Percentiles rank a stretch among this genome's conserved stretches.
phyloP scores from a whole-genome alignment of 2,113 vertebrate species.

The Pangasianodon hypophthalmus region DNA sequence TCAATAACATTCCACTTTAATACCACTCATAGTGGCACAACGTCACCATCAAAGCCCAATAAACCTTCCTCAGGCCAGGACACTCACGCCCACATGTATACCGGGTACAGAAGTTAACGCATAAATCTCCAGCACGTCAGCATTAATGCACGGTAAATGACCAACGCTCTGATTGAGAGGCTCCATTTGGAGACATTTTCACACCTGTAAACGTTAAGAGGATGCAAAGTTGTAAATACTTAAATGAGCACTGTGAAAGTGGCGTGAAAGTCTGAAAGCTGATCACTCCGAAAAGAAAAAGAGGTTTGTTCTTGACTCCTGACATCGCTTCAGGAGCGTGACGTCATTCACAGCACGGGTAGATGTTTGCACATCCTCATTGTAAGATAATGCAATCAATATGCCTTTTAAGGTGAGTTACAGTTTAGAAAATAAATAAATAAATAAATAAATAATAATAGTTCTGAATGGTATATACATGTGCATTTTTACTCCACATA shows the following conservation, averaged over 20 bases:
- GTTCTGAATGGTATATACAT: background rate
- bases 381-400: background rate
- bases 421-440: background rate
- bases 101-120: conserved; percentile 63
- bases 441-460: background rate
- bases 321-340: background rate
- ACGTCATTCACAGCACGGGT: background rate
- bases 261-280: conserved; percentile 3
- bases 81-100: conserved; percentile 63
- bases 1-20: conserved; percentile 77
- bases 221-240: conserved; percentile 48
- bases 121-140: conserved; percentile 69
- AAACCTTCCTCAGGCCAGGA: conserved; percentile 52
- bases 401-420: background rate
- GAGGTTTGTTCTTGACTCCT: background rate
- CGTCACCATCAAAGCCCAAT: conserved; percentile 70
- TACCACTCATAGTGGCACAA: conserved; percentile 68
- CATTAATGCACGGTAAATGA: conserved; percentile 77
- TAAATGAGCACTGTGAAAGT: conserved; percentile 31
- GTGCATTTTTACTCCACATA: background rate
- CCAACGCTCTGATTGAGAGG: conserved; percentile 73
- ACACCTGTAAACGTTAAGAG: conserved; percentile 67
- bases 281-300: background rate
- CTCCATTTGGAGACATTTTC: conserved; percentile 74
- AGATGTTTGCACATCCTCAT: background rate